These are phyloP conservation scores for Sarcophilus harrisii DNA, from an alignment of 2,797 vertebrate genomes.

Conservation along the genomic window DNA sequence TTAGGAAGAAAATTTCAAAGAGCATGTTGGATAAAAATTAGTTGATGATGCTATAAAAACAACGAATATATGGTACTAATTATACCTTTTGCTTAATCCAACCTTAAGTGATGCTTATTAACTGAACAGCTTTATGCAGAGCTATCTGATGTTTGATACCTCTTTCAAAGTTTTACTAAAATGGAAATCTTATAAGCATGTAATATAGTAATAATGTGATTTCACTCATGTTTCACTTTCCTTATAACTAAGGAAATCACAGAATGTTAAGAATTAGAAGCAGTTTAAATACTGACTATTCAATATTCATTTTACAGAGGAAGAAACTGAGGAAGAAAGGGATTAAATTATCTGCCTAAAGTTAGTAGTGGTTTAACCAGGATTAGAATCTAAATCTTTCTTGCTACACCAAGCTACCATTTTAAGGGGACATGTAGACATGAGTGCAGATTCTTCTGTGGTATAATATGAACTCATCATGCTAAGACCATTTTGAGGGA, in stretches of 20 bases:
- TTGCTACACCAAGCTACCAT: neutral
- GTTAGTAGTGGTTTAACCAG: neutral
- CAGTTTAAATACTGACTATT: neutral
- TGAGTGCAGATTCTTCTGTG: neutral
- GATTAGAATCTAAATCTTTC: neutral
- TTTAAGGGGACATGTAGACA: neutral
- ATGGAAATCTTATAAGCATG: neutral
- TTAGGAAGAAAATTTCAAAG: neutral
- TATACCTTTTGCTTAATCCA: neutral
- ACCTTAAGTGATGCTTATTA: neutral
- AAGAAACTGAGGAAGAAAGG: neutral
- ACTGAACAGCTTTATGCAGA: neutral
- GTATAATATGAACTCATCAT: neutral
- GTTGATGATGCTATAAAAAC: neutral
- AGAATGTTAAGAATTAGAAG: neutral
- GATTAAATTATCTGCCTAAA: neutral
- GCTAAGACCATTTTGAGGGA: neutral
- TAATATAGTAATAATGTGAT: neutral
- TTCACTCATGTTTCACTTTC: neutral
- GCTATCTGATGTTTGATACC: neutral
- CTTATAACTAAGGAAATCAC: neutral
- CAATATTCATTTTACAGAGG: neutral
- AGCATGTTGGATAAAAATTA: neutral
- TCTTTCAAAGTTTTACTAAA: neutral
- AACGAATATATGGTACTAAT: neutral